Percentiles rank a stretch among this genome's conserved stretches.
phyloP scores from a whole-genome alignment of 2,888 invertebrate genomes.

The Dicyrtoma fusca region DNA sequence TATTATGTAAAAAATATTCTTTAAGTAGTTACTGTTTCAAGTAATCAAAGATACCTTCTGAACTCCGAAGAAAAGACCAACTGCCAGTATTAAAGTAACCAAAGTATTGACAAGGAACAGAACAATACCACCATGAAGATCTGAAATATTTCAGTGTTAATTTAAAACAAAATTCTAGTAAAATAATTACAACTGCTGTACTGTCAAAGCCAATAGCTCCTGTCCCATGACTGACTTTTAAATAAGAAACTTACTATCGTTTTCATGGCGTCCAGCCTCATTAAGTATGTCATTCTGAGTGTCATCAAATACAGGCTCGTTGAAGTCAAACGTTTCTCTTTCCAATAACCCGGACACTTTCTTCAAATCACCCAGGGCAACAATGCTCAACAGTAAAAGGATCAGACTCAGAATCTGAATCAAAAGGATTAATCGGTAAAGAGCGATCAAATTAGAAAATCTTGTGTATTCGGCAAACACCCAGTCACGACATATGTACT shows the following conservation, averaged over 20 bases:
- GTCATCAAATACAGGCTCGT: constrained; percentile 16
- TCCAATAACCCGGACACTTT: constrained; percentile 51
- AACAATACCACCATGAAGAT: constrained; percentile 50
- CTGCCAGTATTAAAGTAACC: constrained; percentile 46
- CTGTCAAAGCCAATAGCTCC: no score
- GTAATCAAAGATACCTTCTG: constrained; percentile 43
- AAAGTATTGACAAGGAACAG: constrained; percentile 49
- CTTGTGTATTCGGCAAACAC: no score
- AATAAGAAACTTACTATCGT: constrained; percentile 36
- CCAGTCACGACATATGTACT: no score
- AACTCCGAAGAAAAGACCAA: constrained; percentile 52
- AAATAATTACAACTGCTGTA: no score
- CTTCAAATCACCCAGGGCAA: constrained; percentile 54
- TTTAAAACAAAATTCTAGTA: no score
- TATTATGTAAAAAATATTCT: neutral
- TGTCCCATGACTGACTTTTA: no score
- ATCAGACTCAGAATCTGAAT: constrained; percentile 52
- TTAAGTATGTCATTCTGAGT: neutral
- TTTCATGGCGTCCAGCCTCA: constrained; percentile 31
- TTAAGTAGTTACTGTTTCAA: neutral
- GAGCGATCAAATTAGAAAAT: no score
- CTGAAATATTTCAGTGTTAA: constrained; percentile 34
- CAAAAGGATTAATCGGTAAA: constrained; percentile 1
- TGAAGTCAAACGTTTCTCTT: constrained; percentile 35
- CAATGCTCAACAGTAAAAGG: constrained; percentile 49